Base-by-base conservation (phyloP, 2,888 invertebrate species). In the Panzeria rudis region DNA sequence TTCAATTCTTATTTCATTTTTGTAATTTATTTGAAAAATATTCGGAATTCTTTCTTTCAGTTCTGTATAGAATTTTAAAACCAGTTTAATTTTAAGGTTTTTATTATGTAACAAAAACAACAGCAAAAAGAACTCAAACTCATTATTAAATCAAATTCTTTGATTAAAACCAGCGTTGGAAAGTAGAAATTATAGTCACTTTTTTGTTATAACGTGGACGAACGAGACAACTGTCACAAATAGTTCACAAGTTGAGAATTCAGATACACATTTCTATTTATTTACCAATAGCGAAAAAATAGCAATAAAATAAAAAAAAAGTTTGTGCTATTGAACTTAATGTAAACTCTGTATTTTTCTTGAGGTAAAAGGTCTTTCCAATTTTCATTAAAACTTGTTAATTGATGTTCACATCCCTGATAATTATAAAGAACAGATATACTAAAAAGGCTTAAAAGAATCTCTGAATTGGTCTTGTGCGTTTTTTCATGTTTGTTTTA, bases 31-130 rank as follows among this genome's bases (percentile, higher is more conserved):
- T 80, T 73, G 6, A 68, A 80, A 62, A 66, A 72, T 66, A 73
- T 68, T 66, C 59, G 4, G 15, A 72, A 73, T 73, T 73, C 62
- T 38, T 66, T 59, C 29, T 7, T 41, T 69, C 7, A n/a, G 9
- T 72, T 62, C 38, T 72, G 2, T 56, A 25, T 72, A 20, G 11
- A 38, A 38, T 72, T 66, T 56, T n/a, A 44, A 71, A 84, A 84
- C 84, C 76, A 44, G 81, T 84, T 80, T 66, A 23, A 9, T 75
- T 68, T 68, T 50, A 29, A 35, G 20, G 6, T 59, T 56, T 38
- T 62, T 64, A n/a, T 84, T 69, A 72, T 72, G 76, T 72, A 84
- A 76, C 69, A 72, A 76, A 76, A 23, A 54, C 54, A 76, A 73
- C 17, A 64, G 59, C 35, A 69, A 66, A 75, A 69, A 66, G 69